Conservation (phyloP, 2,113 vertebrate species). For the Lontra canadensis region DNA sequence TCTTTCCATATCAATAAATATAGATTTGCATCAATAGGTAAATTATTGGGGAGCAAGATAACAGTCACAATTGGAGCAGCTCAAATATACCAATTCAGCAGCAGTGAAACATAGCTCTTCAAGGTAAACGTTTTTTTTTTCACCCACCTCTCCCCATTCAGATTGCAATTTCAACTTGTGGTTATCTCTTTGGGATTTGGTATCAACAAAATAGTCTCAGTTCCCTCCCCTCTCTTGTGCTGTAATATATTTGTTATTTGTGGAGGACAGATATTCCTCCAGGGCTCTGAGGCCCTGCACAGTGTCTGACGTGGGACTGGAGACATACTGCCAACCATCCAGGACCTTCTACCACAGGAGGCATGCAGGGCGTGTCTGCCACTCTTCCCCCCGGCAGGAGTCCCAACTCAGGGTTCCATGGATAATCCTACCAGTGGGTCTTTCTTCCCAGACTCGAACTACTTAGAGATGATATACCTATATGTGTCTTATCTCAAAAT, state of each 20-base stretch:
- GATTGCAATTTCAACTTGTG: background rate
- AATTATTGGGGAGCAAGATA: background rate
- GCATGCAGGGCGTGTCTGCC: rapidly evolving
- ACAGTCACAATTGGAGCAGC: background rate
- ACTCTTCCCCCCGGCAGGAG: background rate
- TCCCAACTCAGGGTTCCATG: background rate
- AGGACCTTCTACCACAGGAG: background rate
- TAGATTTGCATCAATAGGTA: background rate
- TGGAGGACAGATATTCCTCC: background rate
- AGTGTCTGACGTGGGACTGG: background rate
- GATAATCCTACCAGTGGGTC: background rate
- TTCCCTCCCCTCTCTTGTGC: background rate
- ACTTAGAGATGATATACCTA: background rate
- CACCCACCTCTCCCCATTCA: background rate
- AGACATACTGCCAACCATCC: too few species aligned
- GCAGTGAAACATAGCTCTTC: background rate
- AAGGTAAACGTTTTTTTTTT: background rate
- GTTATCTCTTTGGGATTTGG: background rate
- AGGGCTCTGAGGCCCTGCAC: background rate
- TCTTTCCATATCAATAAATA: background rate
- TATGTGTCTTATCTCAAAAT: background rate
- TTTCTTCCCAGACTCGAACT: background rate
- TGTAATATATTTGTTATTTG: background rate
- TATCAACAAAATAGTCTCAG: background rate
- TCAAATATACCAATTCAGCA: background rate